Conservation (phyloP, 1,140 invertebrate genomes). For the Polyergus mexicanus region DNA sequence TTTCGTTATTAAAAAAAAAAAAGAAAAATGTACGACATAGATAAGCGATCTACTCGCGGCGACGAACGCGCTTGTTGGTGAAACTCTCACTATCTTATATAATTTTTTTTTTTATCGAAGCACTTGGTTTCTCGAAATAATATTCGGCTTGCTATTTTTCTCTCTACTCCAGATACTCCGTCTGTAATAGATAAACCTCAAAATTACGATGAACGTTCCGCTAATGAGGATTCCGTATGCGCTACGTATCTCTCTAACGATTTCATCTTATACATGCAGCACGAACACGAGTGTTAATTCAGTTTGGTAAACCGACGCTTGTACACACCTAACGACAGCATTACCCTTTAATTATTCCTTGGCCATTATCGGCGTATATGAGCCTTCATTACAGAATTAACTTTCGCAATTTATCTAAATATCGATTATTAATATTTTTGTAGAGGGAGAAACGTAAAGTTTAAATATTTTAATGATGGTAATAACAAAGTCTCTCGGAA, state of each 20-base stretch:
- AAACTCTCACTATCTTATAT: slow-evolving; percentile 14
- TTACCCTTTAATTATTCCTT: slow-evolving; percentile 60
- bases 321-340: slow-evolving; percentile 18
- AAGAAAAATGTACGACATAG: background rate
- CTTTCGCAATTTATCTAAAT: slow-evolving; percentile 36
- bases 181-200: slow-evolving; percentile 32
- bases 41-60: background rate
- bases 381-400: slow-evolving; percentile 39
- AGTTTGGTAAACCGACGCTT: slow-evolving; percentile 43
- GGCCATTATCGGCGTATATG: background rate
- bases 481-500: background rate
- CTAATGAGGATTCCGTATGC: slow-evolving; percentile 58
- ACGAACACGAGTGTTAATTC: slow-evolving; percentile 45
- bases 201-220: slow-evolving; percentile 20
- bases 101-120: background rate
- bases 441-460: background rate
- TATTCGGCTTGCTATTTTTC: background rate
- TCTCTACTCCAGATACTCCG: background rate
- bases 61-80: background rate
- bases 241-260: slow-evolving; percentile 44
- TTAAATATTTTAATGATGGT: slow-evolving; percentile 40
- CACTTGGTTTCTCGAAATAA: slow-evolving; percentile 9
- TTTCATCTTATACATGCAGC: slow-evolving; percentile 26
- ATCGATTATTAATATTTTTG: slow-evolving; percentile 43
- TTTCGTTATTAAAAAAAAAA: background rate